phyloP scores from a whole-genome alignment of 64 coral and sea anemone species.

The Hydrozoanthus tunicans region DNA sequence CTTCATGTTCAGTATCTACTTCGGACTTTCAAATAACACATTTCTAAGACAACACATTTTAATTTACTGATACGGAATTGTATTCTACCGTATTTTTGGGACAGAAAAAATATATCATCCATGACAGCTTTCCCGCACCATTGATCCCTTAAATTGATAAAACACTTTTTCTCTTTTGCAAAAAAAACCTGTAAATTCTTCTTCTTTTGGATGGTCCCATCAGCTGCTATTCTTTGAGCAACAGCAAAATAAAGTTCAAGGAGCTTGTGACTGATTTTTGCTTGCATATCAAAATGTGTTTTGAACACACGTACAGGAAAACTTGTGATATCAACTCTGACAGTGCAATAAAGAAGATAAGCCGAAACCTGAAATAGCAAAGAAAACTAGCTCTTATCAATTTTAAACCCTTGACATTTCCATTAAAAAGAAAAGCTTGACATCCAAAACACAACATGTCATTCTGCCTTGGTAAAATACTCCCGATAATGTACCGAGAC shows the following conservation, averaged over 20 bases:
- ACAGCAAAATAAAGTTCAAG: neutral
- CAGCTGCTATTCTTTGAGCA: too few species aligned
- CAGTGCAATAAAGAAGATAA: slow-evolving; percentile 41
- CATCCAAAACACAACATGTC: slow-evolving; percentile 5
- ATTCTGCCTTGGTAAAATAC: neutral
- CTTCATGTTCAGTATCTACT: too few species aligned
- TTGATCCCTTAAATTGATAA: too few species aligned
- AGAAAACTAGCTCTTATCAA: slow-evolving; percentile 52
- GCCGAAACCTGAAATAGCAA: slow-evolving; percentile 40
- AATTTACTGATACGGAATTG: too few species aligned
- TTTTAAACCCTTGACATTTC: slow-evolving; percentile 31
- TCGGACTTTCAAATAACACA: too few species aligned
- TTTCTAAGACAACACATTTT: too few species aligned
- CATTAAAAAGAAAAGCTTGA: neutral
- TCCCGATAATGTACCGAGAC: neutral
- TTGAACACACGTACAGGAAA: neutral
- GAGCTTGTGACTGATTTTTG: neutral
- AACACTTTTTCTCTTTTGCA: too few species aligned
- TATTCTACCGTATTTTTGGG: too few species aligned
- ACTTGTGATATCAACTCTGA: slow-evolving; percentile 27
- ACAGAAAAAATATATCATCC: too few species aligned
- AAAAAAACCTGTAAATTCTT: too few species aligned
- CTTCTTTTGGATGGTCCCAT: too few species aligned
- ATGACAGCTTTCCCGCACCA: too few species aligned
- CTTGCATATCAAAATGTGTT: slow-evolving; percentile 33